These are phyloP conservation scores for Mycteria americana DNA, from an alignment of 2,797 vertebrate genomes.

Conservation along the genomic window DNA sequence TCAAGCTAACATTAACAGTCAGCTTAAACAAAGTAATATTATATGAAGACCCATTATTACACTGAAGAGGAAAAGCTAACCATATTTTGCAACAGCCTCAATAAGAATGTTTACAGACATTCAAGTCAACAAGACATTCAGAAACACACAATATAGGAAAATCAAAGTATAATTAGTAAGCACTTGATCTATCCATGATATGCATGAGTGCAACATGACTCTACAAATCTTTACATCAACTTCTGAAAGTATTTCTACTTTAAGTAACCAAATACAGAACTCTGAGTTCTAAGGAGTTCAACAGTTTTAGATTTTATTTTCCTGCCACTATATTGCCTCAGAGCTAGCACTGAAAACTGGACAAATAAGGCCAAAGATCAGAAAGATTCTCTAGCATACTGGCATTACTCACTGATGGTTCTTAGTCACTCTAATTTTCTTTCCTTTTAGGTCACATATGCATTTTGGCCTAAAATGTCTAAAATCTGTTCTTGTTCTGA, in stretches of 20 bases:
- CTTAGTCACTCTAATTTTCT: not conserved
- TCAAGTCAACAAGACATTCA: not conserved
- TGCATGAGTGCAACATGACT: not conserved
- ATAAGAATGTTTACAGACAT: not conserved
- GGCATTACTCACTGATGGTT: not conserved
- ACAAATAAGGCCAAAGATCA: not conserved
- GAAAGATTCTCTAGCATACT: not conserved
- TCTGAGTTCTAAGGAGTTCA: not conserved
- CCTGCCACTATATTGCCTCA: not conserved
- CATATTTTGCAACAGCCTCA: not conserved
- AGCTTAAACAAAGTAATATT: not conserved
- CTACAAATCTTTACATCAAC: not conserved
- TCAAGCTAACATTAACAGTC: not conserved
- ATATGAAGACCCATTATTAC: not conserved
- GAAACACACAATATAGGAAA: not conserved
- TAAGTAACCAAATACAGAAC: not conserved
- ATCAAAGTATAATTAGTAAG: not conserved
- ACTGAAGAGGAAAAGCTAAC: not conserved
- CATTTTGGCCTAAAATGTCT: not conserved
- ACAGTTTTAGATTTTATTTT: not conserved
- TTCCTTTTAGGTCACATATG: not conserved
- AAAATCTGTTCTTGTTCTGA: not conserved
- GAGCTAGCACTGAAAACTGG: not conserved
- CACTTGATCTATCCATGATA: not conserved
- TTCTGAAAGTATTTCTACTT: not conserved